These are phyloP conservation scores for Scomber colias DNA, from an alignment of 2,113 vertebrate species.

Conservation along the genomic window DNA sequence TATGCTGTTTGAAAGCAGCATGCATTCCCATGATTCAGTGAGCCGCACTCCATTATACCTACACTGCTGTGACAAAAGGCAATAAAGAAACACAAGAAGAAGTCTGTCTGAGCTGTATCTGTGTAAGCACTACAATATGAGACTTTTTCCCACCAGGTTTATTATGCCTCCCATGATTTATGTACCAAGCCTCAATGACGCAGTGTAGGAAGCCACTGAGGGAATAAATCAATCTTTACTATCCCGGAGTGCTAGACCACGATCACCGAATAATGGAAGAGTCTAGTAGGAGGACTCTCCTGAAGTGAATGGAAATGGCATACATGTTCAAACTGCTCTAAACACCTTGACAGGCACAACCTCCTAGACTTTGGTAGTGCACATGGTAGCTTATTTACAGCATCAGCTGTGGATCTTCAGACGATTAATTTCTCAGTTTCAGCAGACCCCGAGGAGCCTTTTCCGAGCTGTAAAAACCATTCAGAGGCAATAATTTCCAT, in stretches of 20 bases:
- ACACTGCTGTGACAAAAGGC: conserved; percentile 41
- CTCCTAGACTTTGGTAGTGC: background rate
- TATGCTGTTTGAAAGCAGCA: conserved; percentile 54
- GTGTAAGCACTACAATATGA: conserved; percentile 50
- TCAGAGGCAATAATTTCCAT: conserved; percentile 50
- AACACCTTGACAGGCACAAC: conserved; percentile 9
- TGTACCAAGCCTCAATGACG: conserved; percentile 10
- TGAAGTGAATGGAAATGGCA: background rate
- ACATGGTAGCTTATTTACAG: conserved; percentile 44
- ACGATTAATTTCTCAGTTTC: conserved; percentile 50
- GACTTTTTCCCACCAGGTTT: conserved; percentile 38
- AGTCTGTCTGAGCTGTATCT: conserved; percentile 17
- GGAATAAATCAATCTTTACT: conserved; percentile 46
- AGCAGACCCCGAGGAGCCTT: conserved; percentile 25
- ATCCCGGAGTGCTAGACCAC: background rate
- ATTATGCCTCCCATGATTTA: conserved; percentile 54
- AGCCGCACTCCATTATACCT: conserved; percentile 44
- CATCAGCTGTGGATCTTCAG: conserved; percentile 34
- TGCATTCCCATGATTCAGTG: conserved; percentile 44
- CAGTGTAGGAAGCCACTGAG: background rate
- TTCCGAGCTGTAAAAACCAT: conserved; percentile 43
- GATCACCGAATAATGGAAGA: conserved; percentile 13
- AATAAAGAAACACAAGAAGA: conserved; percentile 54
- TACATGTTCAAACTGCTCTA: background rate
- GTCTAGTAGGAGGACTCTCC: background rate